phyloP scores from a whole-genome alignment of 2,113 vertebrate species.

The Onychorhynchus coronatus region DNA sequence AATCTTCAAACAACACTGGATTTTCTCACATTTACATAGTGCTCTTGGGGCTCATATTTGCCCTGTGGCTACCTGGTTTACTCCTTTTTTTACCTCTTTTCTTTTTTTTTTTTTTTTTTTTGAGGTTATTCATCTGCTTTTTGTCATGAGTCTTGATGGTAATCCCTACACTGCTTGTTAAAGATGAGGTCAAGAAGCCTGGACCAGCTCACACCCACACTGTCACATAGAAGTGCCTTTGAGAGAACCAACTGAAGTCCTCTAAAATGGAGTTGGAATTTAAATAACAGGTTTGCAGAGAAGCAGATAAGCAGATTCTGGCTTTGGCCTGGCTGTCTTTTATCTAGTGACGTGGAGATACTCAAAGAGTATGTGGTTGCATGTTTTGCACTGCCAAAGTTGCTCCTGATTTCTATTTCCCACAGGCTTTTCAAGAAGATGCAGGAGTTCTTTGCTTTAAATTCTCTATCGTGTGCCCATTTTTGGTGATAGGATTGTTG shows the following conservation, averaged over 20 bases:
- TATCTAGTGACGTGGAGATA: not conserved
- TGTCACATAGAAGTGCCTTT: not conserved
- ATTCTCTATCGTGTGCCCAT: accelerated
- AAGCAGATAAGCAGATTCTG: not conserved
- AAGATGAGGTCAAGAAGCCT: not conserved
- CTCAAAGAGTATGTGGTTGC: not conserved
- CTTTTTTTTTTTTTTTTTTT: too few species aligned
- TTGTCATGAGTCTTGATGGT: not conserved
- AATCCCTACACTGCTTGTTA: not conserved
- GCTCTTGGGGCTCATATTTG: not conserved
- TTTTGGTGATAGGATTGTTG: not conserved
- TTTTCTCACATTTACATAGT: not conserved
- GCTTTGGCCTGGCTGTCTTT: not conserved
- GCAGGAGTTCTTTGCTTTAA: not conserved
- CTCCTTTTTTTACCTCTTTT: not conserved
- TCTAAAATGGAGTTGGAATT: not conserved
- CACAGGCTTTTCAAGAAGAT: not conserved
- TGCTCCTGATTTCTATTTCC: not conserved
- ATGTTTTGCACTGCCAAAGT: not conserved
- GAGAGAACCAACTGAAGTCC: not conserved
- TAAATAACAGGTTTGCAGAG: not conserved
- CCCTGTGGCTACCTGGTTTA: not conserved
- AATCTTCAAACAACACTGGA: not conserved
- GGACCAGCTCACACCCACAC: not conserved
- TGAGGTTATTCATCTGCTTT: not conserved